Evolutionary conservation across 1,140 invertebrate species (phyloP).

Genomic region (Lepidostoma basale): DNA sequence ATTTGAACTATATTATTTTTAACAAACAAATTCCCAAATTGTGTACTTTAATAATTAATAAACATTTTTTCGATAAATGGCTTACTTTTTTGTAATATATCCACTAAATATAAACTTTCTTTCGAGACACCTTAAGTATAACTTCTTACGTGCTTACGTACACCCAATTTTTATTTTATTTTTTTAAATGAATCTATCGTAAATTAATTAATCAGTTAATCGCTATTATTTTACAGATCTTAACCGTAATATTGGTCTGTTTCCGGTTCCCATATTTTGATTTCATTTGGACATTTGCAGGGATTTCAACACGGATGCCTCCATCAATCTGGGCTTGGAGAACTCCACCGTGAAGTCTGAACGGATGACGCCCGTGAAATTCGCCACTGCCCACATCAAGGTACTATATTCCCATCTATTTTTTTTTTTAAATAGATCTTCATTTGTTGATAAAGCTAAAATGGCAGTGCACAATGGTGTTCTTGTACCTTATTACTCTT

Average conservation of each 20-base stretch:
- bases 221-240: too few relatives aligned
- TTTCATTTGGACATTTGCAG: slow-evolving; percentile 42
- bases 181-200: not conserved
- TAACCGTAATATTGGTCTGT: not conserved
- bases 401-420: slow-evolving; percentile 50
- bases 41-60: too few relatives aligned
- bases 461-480: too few relatives aligned
- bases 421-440: not conserved
- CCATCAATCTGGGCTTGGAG: slow-evolving; percentile 61
- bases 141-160: too few relatives aligned
- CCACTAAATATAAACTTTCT: too few relatives aligned
- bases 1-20: too few relatives aligned
- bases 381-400: slow-evolving; percentile 76
- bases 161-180: not conserved
- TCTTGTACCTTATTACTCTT: not conserved
- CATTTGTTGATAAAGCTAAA: not conserved
- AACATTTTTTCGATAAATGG: too few relatives aligned
- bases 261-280: too few relatives aligned
- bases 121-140: too few relatives aligned
- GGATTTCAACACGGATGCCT: slow-evolving; percentile 60
- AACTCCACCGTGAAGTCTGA: slow-evolving; percentile 66
- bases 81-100: too few relatives aligned
- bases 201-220: too few relatives aligned
- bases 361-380: slow-evolving; percentile 80
- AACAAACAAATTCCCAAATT: too few relatives aligned